Evolutionary conservation across 1,140 invertebrate species (phyloP).

Genomic region (Eupeodes corollae): DNA sequence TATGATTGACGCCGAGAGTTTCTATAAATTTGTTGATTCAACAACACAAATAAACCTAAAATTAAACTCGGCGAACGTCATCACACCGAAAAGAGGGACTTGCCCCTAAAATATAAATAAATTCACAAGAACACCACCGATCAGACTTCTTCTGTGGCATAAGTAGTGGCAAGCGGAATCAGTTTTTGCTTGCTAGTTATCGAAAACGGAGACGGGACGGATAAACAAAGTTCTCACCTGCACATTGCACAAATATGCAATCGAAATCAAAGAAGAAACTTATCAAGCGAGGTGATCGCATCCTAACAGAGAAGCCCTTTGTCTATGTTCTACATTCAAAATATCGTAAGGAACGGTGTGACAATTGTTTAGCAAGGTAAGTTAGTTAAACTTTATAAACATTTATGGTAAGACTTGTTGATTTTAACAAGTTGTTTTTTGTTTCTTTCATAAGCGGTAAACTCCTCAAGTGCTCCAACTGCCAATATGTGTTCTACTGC

Average conservation of each 20-base stretch:
- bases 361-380: constrained; percentile 51
- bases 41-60: too few relatives aligned
- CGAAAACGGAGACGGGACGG: too few relatives aligned
- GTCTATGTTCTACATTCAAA: constrained; percentile 46
- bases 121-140: too few relatives aligned
- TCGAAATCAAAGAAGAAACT: neutral
- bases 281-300: constrained; percentile 39
- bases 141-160: too few relatives aligned
- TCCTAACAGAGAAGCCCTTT: constrained; percentile 49
- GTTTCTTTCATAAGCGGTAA: constrained; percentile 53
- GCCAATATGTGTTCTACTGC: constrained; percentile 71
- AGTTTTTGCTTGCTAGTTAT: too few relatives aligned
- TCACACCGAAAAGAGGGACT: too few relatives aligned
- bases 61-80: too few relatives aligned
- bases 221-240: too few relatives aligned
- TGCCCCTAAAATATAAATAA: too few relatives aligned
- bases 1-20: too few relatives aligned
- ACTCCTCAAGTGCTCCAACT: constrained; percentile 63
- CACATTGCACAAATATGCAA: neutral
- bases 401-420: neutral
- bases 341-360: constrained; percentile 45
- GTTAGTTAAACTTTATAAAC: constrained; percentile 9
- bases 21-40: too few relatives aligned
- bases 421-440: constrained; percentile 11
- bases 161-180: too few relatives aligned